phyloP scores from a whole-genome alignment of 2,113 vertebrate species.

The Lycaon pictus region DNA sequence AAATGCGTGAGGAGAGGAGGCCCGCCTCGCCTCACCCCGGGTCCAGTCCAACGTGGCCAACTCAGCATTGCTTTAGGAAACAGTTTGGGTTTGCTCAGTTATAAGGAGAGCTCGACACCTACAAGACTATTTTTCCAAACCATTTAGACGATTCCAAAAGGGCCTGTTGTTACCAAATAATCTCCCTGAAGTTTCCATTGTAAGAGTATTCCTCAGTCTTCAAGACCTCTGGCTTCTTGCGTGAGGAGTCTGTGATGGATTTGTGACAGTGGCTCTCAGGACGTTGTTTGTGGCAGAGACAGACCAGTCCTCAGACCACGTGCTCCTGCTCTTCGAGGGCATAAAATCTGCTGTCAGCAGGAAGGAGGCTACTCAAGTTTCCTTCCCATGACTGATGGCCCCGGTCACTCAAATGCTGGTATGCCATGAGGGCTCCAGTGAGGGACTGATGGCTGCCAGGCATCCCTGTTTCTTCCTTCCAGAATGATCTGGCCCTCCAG shows the following conservation, averaged over 20 bases:
- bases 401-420: accelerated
- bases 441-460: not conserved
- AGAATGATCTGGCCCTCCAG: not conserved
- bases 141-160: not conserved
- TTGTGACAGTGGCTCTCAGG: accelerated
- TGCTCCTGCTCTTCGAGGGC: not conserved
- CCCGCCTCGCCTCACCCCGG: accelerated
- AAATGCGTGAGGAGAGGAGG: accelerated
- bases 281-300: not conserved
- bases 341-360: accelerated
- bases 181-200: not conserved
- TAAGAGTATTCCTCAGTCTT: not conserved
- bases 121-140: not conserved
- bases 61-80: accelerated
- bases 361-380: accelerated
- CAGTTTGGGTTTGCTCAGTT: too few relatives aligned
- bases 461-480: not conserved
- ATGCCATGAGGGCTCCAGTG: not conserved
- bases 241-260: accelerated
- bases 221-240: not conserved
- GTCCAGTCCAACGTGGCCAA: accelerated
- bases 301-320: accelerated
- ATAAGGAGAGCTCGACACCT: not conserved
- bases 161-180: not conserved
- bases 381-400: too few relatives aligned